phyloP scores from a whole-genome alignment of 2,797 vertebrate species.

The Coreius guichenoti region DNA sequence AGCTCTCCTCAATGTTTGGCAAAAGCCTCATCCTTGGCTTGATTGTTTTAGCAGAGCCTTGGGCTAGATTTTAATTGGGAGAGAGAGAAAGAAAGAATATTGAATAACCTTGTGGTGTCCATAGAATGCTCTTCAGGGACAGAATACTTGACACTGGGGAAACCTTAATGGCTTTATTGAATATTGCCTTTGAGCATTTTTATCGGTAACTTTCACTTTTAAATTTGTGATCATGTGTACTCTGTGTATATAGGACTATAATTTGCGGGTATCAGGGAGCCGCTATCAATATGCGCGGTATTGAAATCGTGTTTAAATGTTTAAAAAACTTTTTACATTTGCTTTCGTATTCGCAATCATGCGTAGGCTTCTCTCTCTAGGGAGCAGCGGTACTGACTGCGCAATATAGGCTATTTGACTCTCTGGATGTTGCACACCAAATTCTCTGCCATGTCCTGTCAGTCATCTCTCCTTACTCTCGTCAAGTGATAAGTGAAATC shows the following conservation, averaged over 20 bases:
- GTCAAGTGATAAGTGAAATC: too few relatives aligned
- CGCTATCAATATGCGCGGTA: too few relatives aligned
- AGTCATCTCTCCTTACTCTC: too few relatives aligned
- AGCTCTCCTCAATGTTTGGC: conserved; percentile 55
- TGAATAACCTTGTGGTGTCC: conserved; percentile 49
- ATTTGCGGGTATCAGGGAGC: too few relatives aligned
- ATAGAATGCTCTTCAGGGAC: conserved; percentile 7
- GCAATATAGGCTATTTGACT: too few relatives aligned
- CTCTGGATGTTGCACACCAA: not conserved
- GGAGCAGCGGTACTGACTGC: not conserved
- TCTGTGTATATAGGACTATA: not conserved
- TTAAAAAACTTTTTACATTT: not conserved
- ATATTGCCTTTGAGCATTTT: not conserved
- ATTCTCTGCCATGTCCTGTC: too few relatives aligned
- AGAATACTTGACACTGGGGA: conserved; percentile 4
- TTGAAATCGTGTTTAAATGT: not conserved
- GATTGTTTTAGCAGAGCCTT: conserved; percentile 57
- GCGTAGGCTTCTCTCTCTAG: too few relatives aligned
- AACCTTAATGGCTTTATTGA: conserved; percentile 11
- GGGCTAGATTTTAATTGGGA: conserved; percentile 36
- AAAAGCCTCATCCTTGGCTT: conserved; percentile 50
- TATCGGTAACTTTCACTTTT: not conserved
- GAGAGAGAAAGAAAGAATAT: conserved; percentile 36
- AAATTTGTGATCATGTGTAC: not conserved
- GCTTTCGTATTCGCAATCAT: too few relatives aligned